phyloP scores from a whole-genome alignment of 2,797 vertebrate genomes.

The Alectoris magna region DNA sequence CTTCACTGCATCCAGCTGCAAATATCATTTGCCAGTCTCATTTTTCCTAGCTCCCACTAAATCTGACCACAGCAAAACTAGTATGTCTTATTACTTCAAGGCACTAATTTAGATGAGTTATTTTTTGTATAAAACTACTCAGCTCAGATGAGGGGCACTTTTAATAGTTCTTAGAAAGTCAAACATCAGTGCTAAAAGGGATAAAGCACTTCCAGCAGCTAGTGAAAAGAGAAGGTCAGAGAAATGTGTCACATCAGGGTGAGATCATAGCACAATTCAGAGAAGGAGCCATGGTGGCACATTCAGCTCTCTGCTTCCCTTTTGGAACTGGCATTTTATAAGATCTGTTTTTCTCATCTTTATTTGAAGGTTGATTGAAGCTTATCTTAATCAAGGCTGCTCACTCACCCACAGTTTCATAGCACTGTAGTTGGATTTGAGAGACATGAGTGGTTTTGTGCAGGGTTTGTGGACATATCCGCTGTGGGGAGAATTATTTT shows the following conservation, averaged over 20 bases:
- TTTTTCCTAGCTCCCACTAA: background rate
- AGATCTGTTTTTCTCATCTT: background rate
- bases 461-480: slow-evolving; percentile 49
- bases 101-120: background rate
- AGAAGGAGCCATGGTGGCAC: background rate
- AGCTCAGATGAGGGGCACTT: background rate
- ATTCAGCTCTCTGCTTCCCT: background rate
- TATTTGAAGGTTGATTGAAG: background rate
- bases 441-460: slow-evolving; percentile 31
- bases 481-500: background rate
- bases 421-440: background rate
- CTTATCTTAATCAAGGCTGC: background rate
- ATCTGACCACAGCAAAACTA: background rate
- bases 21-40: background rate
- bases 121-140: background rate
- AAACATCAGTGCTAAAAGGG: background rate
- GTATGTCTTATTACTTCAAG: background rate
- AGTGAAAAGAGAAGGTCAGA: background rate
- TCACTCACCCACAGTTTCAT: background rate
- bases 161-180: background rate
- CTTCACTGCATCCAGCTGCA: background rate
- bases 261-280: too few species aligned
- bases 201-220: background rate
- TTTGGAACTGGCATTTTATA: background rate
- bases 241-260: background rate